Base-by-base conservation (phyloP, 2,113 vertebrate genomes). In the Ursus arctos region DNA sequence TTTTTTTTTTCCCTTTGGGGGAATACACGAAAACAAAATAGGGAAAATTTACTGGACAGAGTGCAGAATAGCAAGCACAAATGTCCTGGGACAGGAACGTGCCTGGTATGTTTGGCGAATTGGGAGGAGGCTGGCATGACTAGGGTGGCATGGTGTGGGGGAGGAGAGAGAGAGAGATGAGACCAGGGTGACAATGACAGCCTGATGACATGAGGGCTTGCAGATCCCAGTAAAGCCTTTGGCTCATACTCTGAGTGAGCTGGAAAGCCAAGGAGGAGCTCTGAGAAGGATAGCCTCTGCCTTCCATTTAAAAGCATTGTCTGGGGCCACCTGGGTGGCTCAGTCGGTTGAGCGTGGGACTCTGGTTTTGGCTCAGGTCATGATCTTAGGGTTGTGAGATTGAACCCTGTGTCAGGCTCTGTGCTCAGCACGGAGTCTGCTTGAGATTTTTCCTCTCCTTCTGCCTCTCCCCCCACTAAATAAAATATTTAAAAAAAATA, bases 11-110 rank as follows among this genome's bases (percentile, higher is more conserved):
- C 21, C 16, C 31, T 93, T 61, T 81, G 31, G 72, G 36, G 13
- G 10, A 80, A 31, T 12, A 49, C n/a, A 28, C 43, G 80, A 76
- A 59, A 89, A 86, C 33, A 82, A 93, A 95, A 90, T 18, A 85
- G 1, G 76, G 18, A 53, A 80, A 55, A 74, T 87, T 16, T 16
- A 7, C 49, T 7, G 5, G 59, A 82, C 71, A 84, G 74, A 36
- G 59, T 4, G 6, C 61, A 81, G 28, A 83, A 28, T 8, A 40
- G 33, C 36, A 81, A 53, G 53, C 18, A 63, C 71, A 26, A 13
- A 63, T 59, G 57, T 33, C 51, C 83, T 72, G 67, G 28, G 86
- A 22, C 21, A 36, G 53, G 43, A 79, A 28, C 14, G 8, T 2
- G 13, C 13, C 36, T 36, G 24, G 21, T n/a, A 4, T 6, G 12